Evolutionary conservation across 2,113 vertebrate species (phyloP), one percentile per base, ranked within the genome.

Genomic region (Corythornis madagascariensis): DNA sequence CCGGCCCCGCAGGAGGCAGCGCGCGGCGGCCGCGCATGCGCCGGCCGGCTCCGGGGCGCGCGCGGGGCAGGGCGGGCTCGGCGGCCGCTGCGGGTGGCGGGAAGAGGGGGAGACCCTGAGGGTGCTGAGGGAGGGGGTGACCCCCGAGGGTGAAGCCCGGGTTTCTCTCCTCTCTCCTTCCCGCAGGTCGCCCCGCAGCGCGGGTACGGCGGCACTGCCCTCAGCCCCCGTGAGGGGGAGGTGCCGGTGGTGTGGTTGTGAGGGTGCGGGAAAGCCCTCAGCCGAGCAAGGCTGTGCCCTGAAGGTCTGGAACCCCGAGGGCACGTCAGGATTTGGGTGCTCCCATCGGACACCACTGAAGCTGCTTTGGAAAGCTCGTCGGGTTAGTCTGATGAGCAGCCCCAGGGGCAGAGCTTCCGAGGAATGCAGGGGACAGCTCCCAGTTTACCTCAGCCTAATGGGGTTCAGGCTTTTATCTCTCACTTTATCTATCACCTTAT

Each of bases 1-100:
- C 47, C 47, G 19, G 47, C 67, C 64, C 80, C 9, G 83, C 63
- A 48, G 59, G 61, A 69, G 85, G 8, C 43, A 10, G 33, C 67
- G 88, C 56, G 80, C 50, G 78, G 50, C n/a, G n/a, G 16, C 7
- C 55, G 79, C 94, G 92, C 93, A 92, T 92, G 93, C 77, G 94
- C 65, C 4, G 6, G 21, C 2, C 18, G 53, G 71, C 21, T 17
- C 42, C 20, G 25, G 35, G 22, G 31, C 35, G 66, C 59, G 66
- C 83, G 35, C 73, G 53, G 38, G 42, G 20, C 10, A 29, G 50
- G 18, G 42, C 55, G 13, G 48, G 35, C 31, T 4, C 24, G 18
- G 60, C 42, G 55, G 13, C 15, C 17, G 43, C 26, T 35, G 13
- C 2, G 21, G 25, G 5, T 4, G 16, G 0, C 10, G 2, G 16